Evolutionary conservation across 1,140 invertebrate genomes (phyloP), one percentile per base, ranked within the genome.

Genomic region (Ruditapes philippinarum): DNA sequence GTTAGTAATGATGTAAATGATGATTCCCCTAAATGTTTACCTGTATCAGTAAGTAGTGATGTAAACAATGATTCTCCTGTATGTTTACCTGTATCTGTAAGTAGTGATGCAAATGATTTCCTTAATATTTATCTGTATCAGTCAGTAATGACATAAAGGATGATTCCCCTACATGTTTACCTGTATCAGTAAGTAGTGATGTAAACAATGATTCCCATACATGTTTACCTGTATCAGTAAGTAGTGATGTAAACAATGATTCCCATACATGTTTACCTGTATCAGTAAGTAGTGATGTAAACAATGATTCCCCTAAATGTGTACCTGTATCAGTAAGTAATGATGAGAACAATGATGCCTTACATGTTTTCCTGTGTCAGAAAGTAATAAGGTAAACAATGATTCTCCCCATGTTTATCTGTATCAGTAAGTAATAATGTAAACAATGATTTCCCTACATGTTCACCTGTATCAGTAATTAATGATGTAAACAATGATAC

Each of bases 31-130:
- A 14, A 7, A 45, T 45, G 22, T 68, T 74, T 84, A 93, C 92
- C 89, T 54, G 76, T 65, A 78, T 92, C 92, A 62, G 90, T 90
- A 11, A 88, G 76, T 17, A 94, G 79, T 42, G 92, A 93, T 70
- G 92, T 93, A 87, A 94, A 94, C 5, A 92, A 92, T 28, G 89
- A 89, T 45, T 93, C 93, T 62, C 93, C 91, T 12, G 89, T 90
- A 74, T 14, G 14, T 7, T 45, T 7, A 45, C 42, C 42, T 45
- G 42, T 45, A 45, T 14, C 42, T 45, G 42, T 45, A 5, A 45
- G 42, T 14, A 45, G 5, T 45, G 42, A 45, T 5, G 42, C 14
- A 45, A 45, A 45, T 45, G 42, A 14, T 7, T 45, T 45, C 42
- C 5, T 45, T 14, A 45, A 45, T 45, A 45, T 7, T 76, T 84